These are phyloP conservation scores for Ochlodes sylvanus DNA, from an alignment of 2,888 invertebrate species.

Conservation along the genomic window DNA sequence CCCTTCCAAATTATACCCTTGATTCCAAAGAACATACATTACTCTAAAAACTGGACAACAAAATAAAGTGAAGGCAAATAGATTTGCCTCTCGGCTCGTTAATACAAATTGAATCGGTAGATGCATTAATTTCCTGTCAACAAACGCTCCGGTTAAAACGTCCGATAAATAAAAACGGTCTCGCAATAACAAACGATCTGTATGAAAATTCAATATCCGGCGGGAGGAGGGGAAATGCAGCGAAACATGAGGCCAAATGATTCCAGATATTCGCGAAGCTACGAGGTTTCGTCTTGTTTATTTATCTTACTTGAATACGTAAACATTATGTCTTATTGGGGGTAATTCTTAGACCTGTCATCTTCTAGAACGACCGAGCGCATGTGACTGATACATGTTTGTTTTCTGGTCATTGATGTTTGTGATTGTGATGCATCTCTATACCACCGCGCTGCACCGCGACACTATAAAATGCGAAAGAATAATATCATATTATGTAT, in stretches of 20 bases:
- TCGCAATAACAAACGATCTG: slow-evolving; percentile 72
- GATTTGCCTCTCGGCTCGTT: slow-evolving; percentile 51
- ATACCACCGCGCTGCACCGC: too few relatives aligned
- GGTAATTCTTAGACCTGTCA: not conserved
- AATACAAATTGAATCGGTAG: slow-evolving; percentile 63
- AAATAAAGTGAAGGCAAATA: slow-evolving; percentile 37
- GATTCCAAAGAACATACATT: not conserved
- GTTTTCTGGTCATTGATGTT: too few relatives aligned
- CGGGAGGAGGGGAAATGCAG: slow-evolving; percentile 63
- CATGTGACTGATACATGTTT: too few relatives aligned
- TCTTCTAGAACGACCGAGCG: too few relatives aligned
- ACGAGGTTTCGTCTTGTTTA: slow-evolving; percentile 28
- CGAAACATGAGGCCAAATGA: slow-evolving; percentile 60
- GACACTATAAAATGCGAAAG: too few relatives aligned
- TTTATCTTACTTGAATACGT: slow-evolving; percentile 3
- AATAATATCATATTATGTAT: too few relatives aligned
- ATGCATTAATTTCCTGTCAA: slow-evolving; percentile 81
- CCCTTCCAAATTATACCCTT: not conserved
- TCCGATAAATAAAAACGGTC: slow-evolving; percentile 69
- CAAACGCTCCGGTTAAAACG: slow-evolving; percentile 65
- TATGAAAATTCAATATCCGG: slow-evolving; percentile 84
- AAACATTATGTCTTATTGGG: not conserved
- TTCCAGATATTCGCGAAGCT: slow-evolving; percentile 57
- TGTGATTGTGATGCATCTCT: too few relatives aligned
- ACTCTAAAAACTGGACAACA: slow-evolving; percentile 24